A percentile compares a stretch with the other conserved stretches of the same genome.
Evolutionary conservation across 2,797 vertebrate species (phyloP).

Genomic region (Columba guinea): DNA sequence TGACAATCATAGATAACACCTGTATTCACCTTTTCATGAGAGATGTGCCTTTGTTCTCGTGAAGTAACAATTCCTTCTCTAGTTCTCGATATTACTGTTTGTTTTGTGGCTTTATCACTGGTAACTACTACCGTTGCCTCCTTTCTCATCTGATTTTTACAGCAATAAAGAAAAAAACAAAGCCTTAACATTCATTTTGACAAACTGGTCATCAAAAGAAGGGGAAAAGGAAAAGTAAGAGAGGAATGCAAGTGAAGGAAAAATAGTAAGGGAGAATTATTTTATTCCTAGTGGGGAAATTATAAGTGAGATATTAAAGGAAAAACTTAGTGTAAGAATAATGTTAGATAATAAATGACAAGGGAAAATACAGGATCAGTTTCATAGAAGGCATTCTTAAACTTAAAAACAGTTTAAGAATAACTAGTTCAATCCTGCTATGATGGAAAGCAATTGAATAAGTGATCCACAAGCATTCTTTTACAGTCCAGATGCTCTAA

Average conservation of each 20-base stretch:
- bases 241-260: not conserved
- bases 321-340: not conserved
- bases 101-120: conserved; percentile 76
- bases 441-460: not conserved
- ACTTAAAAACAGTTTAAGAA: conserved; percentile 4
- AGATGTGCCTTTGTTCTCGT: conserved; percentile 78
- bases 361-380: not conserved
- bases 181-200: conserved; percentile 8
- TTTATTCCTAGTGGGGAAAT: not conserved
- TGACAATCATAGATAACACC: conserved; percentile 18
- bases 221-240: conserved; percentile 7
- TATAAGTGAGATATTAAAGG: conserved; percentile 17
- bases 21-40: conserved; percentile 81
- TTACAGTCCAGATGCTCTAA: not conserved
- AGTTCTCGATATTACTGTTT: conserved; percentile 76
- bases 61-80: conserved; percentile 78
- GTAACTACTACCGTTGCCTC: conserved; percentile 79
- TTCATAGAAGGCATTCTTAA: conserved; percentile 27
- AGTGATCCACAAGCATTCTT: not conserved
- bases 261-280: not conserved
- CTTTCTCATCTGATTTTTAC: conserved; percentile 77
- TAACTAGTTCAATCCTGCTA: not conserved
- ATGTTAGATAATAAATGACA: conserved; percentile 31
- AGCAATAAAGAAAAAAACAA: conserved; percentile 13
- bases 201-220: not conserved